Percentiles rank a stretch among this genome's conserved stretches.
phyloP scores from a whole-genome alignment of 2,888 invertebrate species.

The Drosophila colorata region DNA sequence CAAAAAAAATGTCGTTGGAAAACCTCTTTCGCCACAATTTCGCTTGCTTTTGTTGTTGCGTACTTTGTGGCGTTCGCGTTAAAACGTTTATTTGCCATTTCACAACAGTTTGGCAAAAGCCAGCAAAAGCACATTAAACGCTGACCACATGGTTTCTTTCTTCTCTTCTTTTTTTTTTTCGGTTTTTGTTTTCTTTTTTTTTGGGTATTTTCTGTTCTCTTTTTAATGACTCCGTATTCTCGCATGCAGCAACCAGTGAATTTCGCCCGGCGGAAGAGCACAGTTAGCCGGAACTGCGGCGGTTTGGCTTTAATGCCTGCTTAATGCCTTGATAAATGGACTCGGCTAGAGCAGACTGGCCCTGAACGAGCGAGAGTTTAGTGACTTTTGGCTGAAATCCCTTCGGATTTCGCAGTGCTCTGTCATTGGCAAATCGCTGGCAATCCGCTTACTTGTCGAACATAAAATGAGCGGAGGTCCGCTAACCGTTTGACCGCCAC shows the following conservation, averaged over 20 bases:
- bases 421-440: constrained; percentile 26
- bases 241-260: constrained; percentile 18
- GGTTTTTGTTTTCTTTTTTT: background rate
- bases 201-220: background rate
- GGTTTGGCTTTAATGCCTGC: constrained; percentile 32
- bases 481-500: background rate
- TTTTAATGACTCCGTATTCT: constrained; percentile 2
- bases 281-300: constrained; percentile 36
- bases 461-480: constrained; percentile 17
- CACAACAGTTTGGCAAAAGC: constrained; percentile 12
- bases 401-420: constrained; percentile 4
- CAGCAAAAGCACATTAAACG: constrained; percentile 28
- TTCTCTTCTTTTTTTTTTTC: background rate
- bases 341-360: constrained; percentile 1
- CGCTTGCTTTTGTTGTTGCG: constrained; percentile 2
- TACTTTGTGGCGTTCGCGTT: background rate
- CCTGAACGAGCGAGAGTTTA: background rate
- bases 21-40: constrained; percentile 19
- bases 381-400: constrained; percentile 17
- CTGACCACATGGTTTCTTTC: constrained; percentile 10
- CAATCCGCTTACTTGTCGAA: constrained; percentile 46
- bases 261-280: constrained; percentile 17
- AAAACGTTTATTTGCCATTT: constrained; percentile 21
- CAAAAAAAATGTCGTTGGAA: background rate
- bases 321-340: constrained; percentile 49